Evolutionary conservation across 2,113 vertebrate genomes (phyloP).

Genomic region (Pipa parva): DNA sequence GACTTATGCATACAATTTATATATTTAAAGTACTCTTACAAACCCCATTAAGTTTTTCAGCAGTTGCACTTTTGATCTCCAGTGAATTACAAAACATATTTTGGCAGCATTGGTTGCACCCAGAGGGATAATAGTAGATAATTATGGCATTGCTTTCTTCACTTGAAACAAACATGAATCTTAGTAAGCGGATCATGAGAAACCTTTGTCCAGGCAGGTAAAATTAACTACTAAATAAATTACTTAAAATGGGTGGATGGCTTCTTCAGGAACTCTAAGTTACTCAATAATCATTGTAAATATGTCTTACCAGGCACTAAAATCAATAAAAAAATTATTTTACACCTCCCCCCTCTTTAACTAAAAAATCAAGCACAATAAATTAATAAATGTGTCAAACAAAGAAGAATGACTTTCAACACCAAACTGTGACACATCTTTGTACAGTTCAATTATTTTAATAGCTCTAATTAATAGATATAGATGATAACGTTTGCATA

Average conservation of each 20-base stretch:
- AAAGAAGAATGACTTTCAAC: constrained; percentile 25
- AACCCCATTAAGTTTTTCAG: not conserved
- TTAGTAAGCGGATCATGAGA: not conserved
- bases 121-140: not conserved
- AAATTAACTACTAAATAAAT: not conserved
- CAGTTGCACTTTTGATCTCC: not conserved
- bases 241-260: not conserved
- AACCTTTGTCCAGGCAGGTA: not conserved
- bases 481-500: constrained; percentile 6
- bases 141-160: constrained; percentile 2
- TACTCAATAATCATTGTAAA: constrained; percentile 4
- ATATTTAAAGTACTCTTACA: not conserved
- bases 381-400: constrained; percentile 12
- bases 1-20: too few relatives aligned
- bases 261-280: not conserved
- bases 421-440: constrained; percentile 11
- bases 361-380: not conserved
- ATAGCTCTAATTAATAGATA: constrained; percentile 33
- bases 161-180: not conserved
- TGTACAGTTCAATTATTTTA: constrained; percentile 24
- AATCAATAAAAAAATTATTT: constrained; percentile 5
- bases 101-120: not conserved
- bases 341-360: not conserved
- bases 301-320: not conserved
- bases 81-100: not conserved